Percentiles rank a stretch among this genome's conserved stretches.
Evolutionary conservation across 2,113 vertebrate species (phyloP).

Genomic region (Todiramphus chloris): DNA sequence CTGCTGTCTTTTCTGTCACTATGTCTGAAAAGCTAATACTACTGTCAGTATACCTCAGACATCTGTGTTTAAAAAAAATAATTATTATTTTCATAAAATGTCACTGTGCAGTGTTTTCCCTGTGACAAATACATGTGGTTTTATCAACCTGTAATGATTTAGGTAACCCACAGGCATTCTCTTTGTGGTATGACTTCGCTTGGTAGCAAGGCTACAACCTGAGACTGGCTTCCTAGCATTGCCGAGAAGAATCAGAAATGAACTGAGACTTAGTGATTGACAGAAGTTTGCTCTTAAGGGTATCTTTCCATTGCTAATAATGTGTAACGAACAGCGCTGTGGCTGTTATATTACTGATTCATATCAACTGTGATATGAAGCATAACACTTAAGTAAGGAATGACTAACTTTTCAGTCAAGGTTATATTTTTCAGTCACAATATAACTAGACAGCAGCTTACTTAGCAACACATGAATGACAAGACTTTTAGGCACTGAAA

Average conservation of each 20-base stretch:
- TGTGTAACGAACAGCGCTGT: background rate
- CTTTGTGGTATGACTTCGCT: background rate
- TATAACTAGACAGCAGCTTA: background rate
- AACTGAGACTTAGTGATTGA: background rate
- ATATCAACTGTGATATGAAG: background rate
- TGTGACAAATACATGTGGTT: background rate
- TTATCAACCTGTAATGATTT: background rate
- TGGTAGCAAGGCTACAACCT: background rate
- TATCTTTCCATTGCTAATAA: background rate
- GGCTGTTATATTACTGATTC: background rate
- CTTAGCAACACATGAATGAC: background rate
- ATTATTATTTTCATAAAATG: background rate
- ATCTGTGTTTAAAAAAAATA: background rate
- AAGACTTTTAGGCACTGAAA: background rate
- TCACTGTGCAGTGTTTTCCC: background rate
- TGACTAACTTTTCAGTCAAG: background rate
- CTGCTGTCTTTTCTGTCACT: background rate
- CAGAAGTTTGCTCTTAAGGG: fast-evolving
- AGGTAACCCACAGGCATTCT: background rate
- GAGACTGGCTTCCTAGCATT: background rate
- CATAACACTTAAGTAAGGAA: background rate
- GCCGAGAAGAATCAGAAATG: background rate
- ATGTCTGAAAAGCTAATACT: background rate
- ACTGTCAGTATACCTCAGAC: background rate
- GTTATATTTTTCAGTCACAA: background rate